These are phyloP conservation scores for Ptychobarbus kaznakovi DNA, from an alignment of 2,797 vertebrate species.

Conservation along the genomic window DNA sequence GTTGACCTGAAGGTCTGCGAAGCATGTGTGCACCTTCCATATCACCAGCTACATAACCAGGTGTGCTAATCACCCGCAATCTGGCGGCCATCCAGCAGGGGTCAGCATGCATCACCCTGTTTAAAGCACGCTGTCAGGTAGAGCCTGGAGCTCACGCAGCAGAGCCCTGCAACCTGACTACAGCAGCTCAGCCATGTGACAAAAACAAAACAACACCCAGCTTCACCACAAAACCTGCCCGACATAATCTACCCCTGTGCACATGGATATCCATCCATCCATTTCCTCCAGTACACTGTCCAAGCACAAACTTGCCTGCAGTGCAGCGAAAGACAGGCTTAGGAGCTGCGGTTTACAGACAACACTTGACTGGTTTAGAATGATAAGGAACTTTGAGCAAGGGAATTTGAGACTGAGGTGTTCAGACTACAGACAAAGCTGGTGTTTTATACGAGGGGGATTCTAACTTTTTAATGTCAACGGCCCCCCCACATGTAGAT, in stretches of 20 bases:
- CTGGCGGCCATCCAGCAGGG: conserved; percentile 57
- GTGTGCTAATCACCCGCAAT: conserved; percentile 47
- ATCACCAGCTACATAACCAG: conserved; percentile 27
- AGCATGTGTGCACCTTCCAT: conserved; percentile 25
- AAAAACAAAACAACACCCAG: conserved; percentile 41
- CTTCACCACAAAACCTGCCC: conserved; percentile 26
- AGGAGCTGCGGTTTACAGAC: conserved; percentile 24
- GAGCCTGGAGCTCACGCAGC: conserved; percentile 27
- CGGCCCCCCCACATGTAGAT: neutral
- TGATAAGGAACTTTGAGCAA: conserved; percentile 20
- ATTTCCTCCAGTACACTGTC: conserved; percentile 3
- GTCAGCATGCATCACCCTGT: conserved; percentile 53
- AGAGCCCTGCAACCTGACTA: conserved; percentile 36
- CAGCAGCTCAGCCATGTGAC: conserved; percentile 44
- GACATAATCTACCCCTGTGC: conserved; percentile 43
- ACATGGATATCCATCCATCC: conserved; percentile 38
- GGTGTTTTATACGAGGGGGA: neutral
- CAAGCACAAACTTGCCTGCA: conserved; percentile 16
- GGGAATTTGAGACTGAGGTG: neutral
- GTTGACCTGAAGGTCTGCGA: conserved; percentile 48
- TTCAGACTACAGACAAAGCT: neutral
- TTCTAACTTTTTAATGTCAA: neutral
- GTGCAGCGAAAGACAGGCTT: neutral
- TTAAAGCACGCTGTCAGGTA: conserved; percentile 41
- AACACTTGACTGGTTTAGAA: conserved; percentile 18